phyloP scores from a whole-genome alignment of 2,797 vertebrate species.

The Spinus pinus region DNA sequence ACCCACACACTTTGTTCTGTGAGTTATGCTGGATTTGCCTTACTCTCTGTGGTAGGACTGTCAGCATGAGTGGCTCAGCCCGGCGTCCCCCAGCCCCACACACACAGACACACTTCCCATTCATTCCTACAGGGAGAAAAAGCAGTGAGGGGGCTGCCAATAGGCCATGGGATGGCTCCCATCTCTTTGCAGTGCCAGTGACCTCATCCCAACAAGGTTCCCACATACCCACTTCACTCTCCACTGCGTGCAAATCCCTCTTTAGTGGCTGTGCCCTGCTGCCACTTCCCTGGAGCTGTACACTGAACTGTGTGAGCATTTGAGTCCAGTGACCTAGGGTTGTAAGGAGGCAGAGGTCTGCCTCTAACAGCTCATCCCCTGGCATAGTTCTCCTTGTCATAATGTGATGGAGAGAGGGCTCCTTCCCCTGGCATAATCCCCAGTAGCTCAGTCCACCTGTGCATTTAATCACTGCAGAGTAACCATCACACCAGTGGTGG shows the following conservation, averaged over 20 bases:
- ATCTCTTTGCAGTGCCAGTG: neutral
- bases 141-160: neutral
- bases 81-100: neutral
- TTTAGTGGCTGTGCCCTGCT: neutral
- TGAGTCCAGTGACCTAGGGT: fast-evolving
- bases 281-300: neutral
- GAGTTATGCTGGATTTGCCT: neutral
- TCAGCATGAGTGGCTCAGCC: neutral
- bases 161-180: neutral
- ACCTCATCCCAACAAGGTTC: neutral
- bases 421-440: neutral
- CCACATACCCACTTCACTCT: neutral
- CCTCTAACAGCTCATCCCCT: neutral
- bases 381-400: neutral
- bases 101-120: neutral
- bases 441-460: neutral
- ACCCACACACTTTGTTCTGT: neutral
- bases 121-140: neutral
- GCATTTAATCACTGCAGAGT: fast-evolving
- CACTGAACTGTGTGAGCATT: neutral
- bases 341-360: neutral
- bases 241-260: neutral
- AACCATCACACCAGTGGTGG: fast-evolving
- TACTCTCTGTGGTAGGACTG: neutral
- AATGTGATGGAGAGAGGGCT: neutral